phyloP scores from a whole-genome alignment of 2,888 invertebrate genomes.

The Argyresthia goedartella region DNA sequence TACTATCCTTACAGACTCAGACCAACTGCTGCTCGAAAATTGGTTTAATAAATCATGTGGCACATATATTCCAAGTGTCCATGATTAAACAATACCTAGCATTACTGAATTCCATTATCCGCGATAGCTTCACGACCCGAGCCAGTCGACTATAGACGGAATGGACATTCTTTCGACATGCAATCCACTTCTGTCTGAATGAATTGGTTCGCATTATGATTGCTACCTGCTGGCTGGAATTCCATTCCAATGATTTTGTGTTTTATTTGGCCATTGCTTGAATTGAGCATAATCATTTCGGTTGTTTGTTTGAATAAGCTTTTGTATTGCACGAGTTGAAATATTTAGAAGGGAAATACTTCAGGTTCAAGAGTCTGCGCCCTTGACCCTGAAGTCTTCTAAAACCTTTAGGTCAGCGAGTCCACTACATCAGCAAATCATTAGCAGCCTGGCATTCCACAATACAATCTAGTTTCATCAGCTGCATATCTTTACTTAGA shows the following conservation, averaged over 20 bases:
- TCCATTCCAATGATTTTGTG: conserved; percentile 2
- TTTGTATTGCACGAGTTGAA: too few species aligned
- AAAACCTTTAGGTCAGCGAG: too few species aligned
- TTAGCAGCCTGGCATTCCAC: too few species aligned
- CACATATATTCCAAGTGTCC: background rate
- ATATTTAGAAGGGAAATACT: too few species aligned
- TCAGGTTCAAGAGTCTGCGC: too few species aligned
- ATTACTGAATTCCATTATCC: background rate
- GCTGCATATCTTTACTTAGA: too few species aligned
- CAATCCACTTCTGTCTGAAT: conserved; percentile 4
- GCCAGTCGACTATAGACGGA: background rate
- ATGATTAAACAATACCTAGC: background rate
- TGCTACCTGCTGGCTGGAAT: conserved; percentile 5
- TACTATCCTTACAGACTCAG: too few species aligned
- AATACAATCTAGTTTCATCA: too few species aligned
- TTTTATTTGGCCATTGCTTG: background rate
- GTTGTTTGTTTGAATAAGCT: too few species aligned
- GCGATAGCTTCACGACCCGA: background rate
- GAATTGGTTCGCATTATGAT: conserved; percentile 3
- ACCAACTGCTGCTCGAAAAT: background rate
- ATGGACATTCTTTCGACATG: conserved; percentile 3
- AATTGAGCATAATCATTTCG: too few species aligned
- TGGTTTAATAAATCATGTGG: background rate
- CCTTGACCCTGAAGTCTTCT: too few species aligned
- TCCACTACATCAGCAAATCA: too few species aligned